Conservation (phyloP, 2,888 invertebrate genomes). For the Epiperipatus broadwayi region DNA sequence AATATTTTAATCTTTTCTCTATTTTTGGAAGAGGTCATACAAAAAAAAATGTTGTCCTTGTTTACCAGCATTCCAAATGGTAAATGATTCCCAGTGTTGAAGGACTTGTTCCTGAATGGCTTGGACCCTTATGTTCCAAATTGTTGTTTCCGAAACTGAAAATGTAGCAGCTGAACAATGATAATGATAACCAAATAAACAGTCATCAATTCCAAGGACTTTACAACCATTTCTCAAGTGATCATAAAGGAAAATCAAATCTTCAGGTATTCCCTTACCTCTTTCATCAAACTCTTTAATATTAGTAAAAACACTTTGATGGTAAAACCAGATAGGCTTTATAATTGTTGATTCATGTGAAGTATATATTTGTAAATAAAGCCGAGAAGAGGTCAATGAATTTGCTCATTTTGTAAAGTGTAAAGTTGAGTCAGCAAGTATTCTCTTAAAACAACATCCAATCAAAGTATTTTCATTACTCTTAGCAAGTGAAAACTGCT, state of each 20-base stretch:
- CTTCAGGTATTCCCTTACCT: slow-evolving; percentile 53
- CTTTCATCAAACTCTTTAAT: slow-evolving; percentile 49
- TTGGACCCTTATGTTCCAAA: slow-evolving; percentile 39
- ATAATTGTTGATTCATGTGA: slow-evolving; percentile 64
- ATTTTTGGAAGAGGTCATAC: slow-evolving; percentile 29
- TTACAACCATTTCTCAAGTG: slow-evolving; percentile 45
- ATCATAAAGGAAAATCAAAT: slow-evolving; percentile 55
- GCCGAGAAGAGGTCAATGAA: slow-evolving; percentile 36
- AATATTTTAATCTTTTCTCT: slow-evolving; percentile 33
- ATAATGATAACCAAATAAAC: slow-evolving; percentile 49
- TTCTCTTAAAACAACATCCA: slow-evolving; percentile 40
- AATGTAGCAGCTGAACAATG: slow-evolving; percentile 48
- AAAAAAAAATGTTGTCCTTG: slow-evolving; percentile 51
- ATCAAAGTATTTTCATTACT: too few relatives aligned
- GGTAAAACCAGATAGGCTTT: slow-evolving; percentile 71
- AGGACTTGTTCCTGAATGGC: slow-evolving; percentile 38
- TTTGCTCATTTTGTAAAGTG: slow-evolving; percentile 58
- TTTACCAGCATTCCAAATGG: slow-evolving; percentile 69
- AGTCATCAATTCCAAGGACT: slow-evolving; percentile 40
- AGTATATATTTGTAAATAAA: slow-evolving; percentile 50
- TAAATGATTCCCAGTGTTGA: slow-evolving; percentile 41
- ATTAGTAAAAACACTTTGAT: slow-evolving; percentile 41
- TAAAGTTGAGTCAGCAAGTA: slow-evolving; percentile 40
- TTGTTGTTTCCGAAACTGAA: slow-evolving; percentile 41
- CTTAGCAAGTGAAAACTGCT: too few relatives aligned